Evolutionary conservation across 2,797 vertebrate genomes (phyloP), one percentile per base, ranked within the genome.

Genomic region (Sphaeramia orbicularis): DNA sequence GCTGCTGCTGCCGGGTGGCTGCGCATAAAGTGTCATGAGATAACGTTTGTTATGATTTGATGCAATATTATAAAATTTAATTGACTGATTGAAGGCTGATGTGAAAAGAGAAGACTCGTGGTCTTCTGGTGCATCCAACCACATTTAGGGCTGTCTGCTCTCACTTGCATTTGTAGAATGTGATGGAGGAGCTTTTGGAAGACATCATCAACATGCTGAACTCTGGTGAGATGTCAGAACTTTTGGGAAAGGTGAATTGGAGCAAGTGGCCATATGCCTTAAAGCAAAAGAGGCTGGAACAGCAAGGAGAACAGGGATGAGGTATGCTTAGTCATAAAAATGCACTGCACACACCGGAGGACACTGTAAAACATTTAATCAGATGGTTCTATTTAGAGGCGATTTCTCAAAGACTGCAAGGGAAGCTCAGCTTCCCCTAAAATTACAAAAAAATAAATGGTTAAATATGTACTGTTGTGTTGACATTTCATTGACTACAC

Each of bases 171-270:
- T 66, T 52, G 16, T 65, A 96, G 94, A 95, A 95, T 71, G 93
- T 95, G 38, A 94, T 92, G 35, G 93, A 96, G 42, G 95, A 93
- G 56, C 95, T 96, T 68, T 86, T 96, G 52, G 95, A 97, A 91
- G 94, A 96, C 44, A 89, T 94, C 66, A 96, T 96, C 85, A 97
- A 97, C 80, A 95, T 96, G 91, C 85, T 96, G 60, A 95, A 94
- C 86, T 96, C 95, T 3, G 95, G 95, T 0, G 93, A 97, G 76
- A 95, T 96, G 16, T 95, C 94, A 48, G 95, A 94, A 79, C 87
- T 96, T 14, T 96, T 89, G 94, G 96, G 88, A 97, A 96, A 65
- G 94, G 96, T 62, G 94, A 95, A 54, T 87, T 97, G 81, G 94
- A 95, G 51, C 90, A 96, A 30, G 92, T 92, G 45, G 93, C 93